Percentiles rank a stretch among this genome's conserved stretches.
phyloP scores from a whole-genome alignment of 2,888 invertebrate species.

The Dione vanillae region DNA sequence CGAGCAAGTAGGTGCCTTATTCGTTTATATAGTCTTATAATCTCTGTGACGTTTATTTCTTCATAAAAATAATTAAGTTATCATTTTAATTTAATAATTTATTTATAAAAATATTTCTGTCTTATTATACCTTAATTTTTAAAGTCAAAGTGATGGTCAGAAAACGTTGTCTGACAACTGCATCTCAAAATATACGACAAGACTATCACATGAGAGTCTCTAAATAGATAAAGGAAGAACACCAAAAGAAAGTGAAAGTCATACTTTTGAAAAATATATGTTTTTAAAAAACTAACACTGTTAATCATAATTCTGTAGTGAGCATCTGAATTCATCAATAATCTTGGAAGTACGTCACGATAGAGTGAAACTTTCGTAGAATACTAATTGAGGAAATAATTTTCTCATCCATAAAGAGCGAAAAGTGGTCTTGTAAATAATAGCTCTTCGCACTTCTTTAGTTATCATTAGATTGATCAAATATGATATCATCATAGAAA shows the following conservation, averaged over 20 bases:
- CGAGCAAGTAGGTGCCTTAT: conserved; percentile 9
- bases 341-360: neutral
- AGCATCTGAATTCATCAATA: neutral
- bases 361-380: neutral
- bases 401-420: neutral
- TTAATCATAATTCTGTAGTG: neutral
- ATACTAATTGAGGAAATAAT: conserved; percentile 17
- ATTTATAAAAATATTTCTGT: no score
- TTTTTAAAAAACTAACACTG: neutral
- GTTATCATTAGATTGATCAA: neutral
- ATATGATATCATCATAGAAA: neutral
- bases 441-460: neutral
- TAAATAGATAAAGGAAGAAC: neutral
- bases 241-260: no score
- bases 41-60: neutral
- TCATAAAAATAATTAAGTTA: neutral
- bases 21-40: conserved; percentile 2
- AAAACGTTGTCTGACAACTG: no score
- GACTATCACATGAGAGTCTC: no score
- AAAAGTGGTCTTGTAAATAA: conserved; percentile 7
- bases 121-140: no score
- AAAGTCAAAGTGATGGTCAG: no score
- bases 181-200: no score
- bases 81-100: neutral
- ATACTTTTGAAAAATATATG: no score